Base-by-base conservation (phyloP, 1,140 invertebrate genomes). In the Tetragonula clypearis region DNA sequence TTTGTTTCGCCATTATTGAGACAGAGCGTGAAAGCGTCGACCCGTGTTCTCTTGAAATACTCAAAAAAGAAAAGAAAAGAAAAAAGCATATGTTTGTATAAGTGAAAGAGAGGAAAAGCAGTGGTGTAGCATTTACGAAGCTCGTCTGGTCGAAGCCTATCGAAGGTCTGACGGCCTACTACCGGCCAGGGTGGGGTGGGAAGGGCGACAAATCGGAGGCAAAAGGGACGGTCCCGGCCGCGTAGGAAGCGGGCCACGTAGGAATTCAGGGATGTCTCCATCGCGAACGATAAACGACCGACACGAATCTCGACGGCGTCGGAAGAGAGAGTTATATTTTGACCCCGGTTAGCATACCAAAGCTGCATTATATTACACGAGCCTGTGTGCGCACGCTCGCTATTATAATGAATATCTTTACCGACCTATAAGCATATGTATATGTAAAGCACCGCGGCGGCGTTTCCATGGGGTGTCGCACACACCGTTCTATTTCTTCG, bases 291-390 rank as follows among this genome's bases (percentile, higher is more conserved):
- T 75, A 65, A 83, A 83, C 81, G 81, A 56, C 81, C 80, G 82
- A 82, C 85, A 84, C 82, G 86, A 90, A 89, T 90, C 88, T 90
- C 79, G 66, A 62, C 85, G 79, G 23, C 82, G 77, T 74, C 85
- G 69, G 85, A 65, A 82, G 53, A 89, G 89, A 91, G 89, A 91
- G 86, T 92, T 91, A 92, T 92, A 93, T 94, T 94, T 93, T 93
- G 92, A 94, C 93, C 94, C 91, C 90, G 77, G 93, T 94, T 94
- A 93, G 89, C 94, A 94, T 94, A 94, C 90, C 90, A 93, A 94
- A 94, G 91, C 89, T 86, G 90, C 88, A 91, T 93, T 90, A 91
- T 89, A 92, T 93, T 92, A 92, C 90, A 90, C 84, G 84, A 72
- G 86, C 55, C 78, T 56, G 82, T 66, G 91, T 86, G 85, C 81